Evolutionary conservation across 2,888 invertebrate genomes (phyloP).

Genomic region (Crocallis elinguaria): DNA sequence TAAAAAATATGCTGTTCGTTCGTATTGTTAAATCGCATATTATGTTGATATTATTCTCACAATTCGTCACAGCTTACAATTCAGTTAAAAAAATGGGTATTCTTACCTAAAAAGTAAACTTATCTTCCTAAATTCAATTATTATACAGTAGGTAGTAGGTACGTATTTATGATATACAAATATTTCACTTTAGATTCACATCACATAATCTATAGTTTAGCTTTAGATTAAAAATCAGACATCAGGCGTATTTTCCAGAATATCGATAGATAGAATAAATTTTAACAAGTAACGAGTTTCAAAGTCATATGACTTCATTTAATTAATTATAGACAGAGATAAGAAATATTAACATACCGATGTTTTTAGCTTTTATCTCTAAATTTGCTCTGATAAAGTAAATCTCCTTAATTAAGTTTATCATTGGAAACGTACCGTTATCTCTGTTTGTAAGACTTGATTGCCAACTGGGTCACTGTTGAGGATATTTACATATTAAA

Average conservation of each 20-base stretch:
- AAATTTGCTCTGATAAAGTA: slow-evolving; percentile 46
- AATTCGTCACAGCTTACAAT: no score
- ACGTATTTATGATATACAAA: no score
- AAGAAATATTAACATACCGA: slow-evolving; percentile 27
- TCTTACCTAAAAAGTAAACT: no score
- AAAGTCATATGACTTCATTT: slow-evolving; percentile 5
- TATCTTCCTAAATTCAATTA: no score
- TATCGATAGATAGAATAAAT: neutral
- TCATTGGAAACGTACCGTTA: slow-evolving; percentile 46
- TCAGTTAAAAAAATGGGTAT: no score
- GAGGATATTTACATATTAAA: slow-evolving; percentile 29
- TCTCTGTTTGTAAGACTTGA: slow-evolving; percentile 38
- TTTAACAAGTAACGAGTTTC: neutral
- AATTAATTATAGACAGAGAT: slow-evolving; percentile 22
- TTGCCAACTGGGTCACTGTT: slow-evolving; percentile 58
- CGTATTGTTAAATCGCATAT: slow-evolving; percentile 21
- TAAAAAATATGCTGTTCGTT: slow-evolving; percentile 23
- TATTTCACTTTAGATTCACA: no score
- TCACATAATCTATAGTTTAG: no score
- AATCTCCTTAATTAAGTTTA: slow-evolving; percentile 54
- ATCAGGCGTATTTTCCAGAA: neutral
- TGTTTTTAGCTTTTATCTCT: slow-evolving; percentile 37
- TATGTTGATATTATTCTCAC: slow-evolving; percentile 13
- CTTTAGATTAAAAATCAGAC: no score
- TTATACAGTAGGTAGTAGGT: no score